These are phyloP conservation scores for Harpalus rufipes DNA, from an alignment of 2,888 invertebrate genomes.

Conservation along the genomic window DNA sequence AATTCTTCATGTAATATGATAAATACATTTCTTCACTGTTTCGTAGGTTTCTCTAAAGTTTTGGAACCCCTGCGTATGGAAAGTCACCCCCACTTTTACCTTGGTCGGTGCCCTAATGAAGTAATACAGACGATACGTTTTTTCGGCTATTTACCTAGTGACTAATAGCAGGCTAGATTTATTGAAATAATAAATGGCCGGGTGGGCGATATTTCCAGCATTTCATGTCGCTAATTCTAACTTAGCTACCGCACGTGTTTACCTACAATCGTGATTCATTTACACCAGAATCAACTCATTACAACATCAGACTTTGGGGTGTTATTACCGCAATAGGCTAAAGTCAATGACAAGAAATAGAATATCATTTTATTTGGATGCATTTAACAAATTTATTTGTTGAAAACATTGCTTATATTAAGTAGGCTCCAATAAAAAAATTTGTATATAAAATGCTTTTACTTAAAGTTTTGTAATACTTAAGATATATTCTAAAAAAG, in stretches of 20 bases:
- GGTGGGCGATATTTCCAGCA: slow-evolving; percentile 38
- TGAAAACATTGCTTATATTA: too few relatives aligned
- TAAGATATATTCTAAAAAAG: too few relatives aligned
- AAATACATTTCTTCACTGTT: too few relatives aligned
- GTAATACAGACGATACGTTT: slow-evolving; percentile 61
- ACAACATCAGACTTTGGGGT: not conserved
- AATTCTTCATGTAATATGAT: too few relatives aligned
- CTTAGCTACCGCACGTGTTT: slow-evolving; percentile 16
- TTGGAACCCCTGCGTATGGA: slow-evolving; percentile 13
- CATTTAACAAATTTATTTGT: too few relatives aligned
- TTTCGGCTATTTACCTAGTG: slow-evolving; percentile 57
- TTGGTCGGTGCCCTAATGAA: slow-evolving; percentile 47
- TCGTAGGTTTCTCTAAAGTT: not conserved
- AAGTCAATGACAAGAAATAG: not conserved
- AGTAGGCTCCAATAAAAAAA: too few relatives aligned
- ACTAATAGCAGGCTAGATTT: slow-evolving; percentile 58
- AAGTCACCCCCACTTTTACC: slow-evolving; percentile 13
- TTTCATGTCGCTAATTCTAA: slow-evolving; percentile 50
- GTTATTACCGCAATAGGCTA: not conserved
- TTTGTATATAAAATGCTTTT: too few relatives aligned
- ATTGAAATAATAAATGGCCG: slow-evolving; percentile 61
- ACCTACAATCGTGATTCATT: slow-evolving; percentile 47
- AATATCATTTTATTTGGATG: too few relatives aligned
- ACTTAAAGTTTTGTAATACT: too few relatives aligned
- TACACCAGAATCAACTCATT: slow-evolving; percentile 42